Conservation (phyloP, 2,797 vertebrate genomes). For the Sylvilagus floridanus region DNA sequence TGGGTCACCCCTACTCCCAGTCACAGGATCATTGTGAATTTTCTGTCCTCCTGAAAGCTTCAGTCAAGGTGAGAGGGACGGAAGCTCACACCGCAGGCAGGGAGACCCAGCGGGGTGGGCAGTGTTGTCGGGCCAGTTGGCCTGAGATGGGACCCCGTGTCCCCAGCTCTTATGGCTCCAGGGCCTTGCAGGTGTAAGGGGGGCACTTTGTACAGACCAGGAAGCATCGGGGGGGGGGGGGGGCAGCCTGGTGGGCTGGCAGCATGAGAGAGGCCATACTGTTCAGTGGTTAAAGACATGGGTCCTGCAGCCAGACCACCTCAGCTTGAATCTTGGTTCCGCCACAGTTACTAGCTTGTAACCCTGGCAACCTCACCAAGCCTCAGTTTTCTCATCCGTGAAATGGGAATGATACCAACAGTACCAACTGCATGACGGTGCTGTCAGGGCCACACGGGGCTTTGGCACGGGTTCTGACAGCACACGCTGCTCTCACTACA, state of each 20-base stretch:
- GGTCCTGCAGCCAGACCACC: not conserved
- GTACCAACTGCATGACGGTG: not conserved
- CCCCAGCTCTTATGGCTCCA: not conserved
- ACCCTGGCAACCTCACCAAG: not conserved
- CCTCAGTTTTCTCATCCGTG: not conserved
- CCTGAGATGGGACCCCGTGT: not conserved
- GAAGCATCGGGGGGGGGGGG: not conserved
- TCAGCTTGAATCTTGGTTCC: not conserved
- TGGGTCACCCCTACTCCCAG: not conserved
- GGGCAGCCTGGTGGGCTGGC: accelerated
- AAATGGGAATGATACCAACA: not conserved
- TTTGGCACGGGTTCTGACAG: not conserved
- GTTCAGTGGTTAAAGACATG: not conserved
- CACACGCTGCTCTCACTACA: not conserved
- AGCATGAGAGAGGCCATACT: not conserved
- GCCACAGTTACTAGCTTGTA: not conserved
- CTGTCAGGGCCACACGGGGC: not conserved
- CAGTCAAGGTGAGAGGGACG: not conserved
- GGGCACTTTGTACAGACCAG: not conserved
- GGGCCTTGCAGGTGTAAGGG: not conserved
- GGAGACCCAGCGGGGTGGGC: not conserved
- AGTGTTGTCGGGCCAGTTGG: not conserved
- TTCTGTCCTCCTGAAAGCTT: not conserved
- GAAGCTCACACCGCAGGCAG: not conserved
- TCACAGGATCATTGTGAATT: not conserved